phyloP scores from a whole-genome alignment of 1,140 invertebrate genomes.

The Arion vulgaris region DNA sequence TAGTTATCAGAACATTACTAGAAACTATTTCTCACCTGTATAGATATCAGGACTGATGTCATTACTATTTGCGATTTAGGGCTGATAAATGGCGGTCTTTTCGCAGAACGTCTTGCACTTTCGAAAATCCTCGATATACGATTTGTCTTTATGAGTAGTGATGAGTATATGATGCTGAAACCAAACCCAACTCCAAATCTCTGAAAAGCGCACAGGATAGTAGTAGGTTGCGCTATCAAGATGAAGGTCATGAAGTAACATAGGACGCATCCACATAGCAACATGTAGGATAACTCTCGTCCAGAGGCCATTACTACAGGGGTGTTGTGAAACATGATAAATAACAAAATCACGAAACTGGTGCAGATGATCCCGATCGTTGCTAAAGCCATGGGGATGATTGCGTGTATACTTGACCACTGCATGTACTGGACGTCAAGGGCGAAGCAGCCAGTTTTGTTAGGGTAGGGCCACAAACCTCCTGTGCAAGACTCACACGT shows the following conservation, averaged over 20 bases:
- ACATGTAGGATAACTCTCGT: conserved; percentile 70
- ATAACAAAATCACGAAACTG: conserved; percentile 63
- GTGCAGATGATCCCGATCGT: conserved; percentile 74
- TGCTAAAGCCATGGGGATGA: conserved; percentile 76
- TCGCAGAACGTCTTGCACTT: conserved; percentile 85
- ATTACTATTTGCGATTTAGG: conserved; percentile 94
- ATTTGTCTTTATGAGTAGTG: conserved; percentile 85
- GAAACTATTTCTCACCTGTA: conserved; percentile 62
- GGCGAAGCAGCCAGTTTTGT: conserved; percentile 67
- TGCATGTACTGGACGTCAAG: conserved; percentile 76
- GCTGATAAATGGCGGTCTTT: conserved; percentile 91
- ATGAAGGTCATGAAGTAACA: conserved; percentile 71
- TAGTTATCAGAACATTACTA: too few species aligned
- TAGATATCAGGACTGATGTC: conserved; percentile 82
- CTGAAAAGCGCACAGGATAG: conserved; percentile 77
- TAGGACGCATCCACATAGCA: conserved; percentile 70
- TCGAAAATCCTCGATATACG: conserved; percentile 84
- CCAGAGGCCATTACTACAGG: conserved; percentile 72
- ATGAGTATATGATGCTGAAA: conserved; percentile 82
- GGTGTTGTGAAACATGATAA: conserved; percentile 69
- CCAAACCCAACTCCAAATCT: conserved; percentile 81
- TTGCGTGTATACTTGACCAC: conserved; percentile 76
- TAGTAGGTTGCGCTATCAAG: conserved; percentile 74
- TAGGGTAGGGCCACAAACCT: conserved; percentile 72
- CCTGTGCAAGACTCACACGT: conserved; percentile 78